Evolutionary conservation across 2,888 invertebrate species (phyloP).

Genomic region (Cantharis nigra): DNA sequence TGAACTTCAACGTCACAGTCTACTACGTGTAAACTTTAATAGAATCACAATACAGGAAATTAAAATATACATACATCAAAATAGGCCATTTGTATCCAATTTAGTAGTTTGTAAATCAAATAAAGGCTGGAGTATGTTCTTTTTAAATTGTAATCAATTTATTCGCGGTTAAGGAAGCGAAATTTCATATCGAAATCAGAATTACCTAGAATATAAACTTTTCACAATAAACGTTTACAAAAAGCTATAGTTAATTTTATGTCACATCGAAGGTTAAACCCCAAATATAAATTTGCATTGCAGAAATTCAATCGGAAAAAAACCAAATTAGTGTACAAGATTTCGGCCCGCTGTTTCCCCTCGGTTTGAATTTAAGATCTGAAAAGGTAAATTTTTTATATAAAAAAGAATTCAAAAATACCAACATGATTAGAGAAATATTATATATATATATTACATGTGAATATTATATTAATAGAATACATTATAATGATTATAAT

Average conservation of each 20-base stretch:
- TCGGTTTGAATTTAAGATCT: neutral
- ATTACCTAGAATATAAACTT: neutral
- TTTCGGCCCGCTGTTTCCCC: too few species aligned
- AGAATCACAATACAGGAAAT: constrained; percentile 55
- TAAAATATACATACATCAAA: constrained; percentile 48
- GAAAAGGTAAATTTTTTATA: neutral
- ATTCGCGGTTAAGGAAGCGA: neutral
- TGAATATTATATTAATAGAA: neutral
- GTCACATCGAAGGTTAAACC: neutral
- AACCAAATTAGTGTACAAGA: too few species aligned
- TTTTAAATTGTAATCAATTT: neutral
- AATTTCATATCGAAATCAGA: neutral
- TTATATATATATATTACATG: neutral
- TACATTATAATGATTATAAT: too few species aligned
- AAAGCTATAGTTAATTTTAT: neutral
- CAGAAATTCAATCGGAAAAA: too few species aligned
- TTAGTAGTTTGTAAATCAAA: neutral
- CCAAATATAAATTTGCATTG: neutral
- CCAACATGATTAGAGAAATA: neutral
- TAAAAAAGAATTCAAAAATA: neutral
- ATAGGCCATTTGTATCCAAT: constrained; percentile 2
- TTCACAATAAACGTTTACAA: neutral
- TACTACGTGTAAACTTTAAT: constrained; percentile 49
- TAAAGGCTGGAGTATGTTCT: neutral
- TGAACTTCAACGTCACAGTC: constrained; percentile 48